Evolutionary conservation across 2,113 vertebrate species (phyloP), one percentile per base, ranked within the genome.

Genomic region (mouse (Mus musculus)): DNA sequence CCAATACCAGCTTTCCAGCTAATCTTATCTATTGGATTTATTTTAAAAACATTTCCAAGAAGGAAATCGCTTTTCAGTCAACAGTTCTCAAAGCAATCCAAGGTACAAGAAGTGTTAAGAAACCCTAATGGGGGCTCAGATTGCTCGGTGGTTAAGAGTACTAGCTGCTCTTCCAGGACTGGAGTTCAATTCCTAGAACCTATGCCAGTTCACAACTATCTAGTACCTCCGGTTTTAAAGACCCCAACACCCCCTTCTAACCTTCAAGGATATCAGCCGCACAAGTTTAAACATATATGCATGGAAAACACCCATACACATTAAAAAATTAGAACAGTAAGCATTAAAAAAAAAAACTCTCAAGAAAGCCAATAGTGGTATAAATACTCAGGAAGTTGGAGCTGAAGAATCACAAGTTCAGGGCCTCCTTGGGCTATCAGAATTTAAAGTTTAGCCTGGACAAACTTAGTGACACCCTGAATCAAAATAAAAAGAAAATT

Each of bases 41-140:
- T 42, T 77, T 82, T 77, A 42, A 39, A 92, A 93, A 67, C 39
- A 67, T 75, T 71, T 87, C 19, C 36, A 90, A 69, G 80, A 90
- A 26, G 72, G 16, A 36, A 42, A 63, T n/a, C 12, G 22, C 39
- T 28, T 82, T 87, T 96, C 65, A 75, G 13, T 61, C 90, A 24
- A 33, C 20, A 93, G 36, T 42, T 67, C 36, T 81, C 14, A 33
- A 69, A 94, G 49, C 9, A 59, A 33, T 56, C 26, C 39, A 77
- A 11, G 13, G 82, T 46, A 82, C 52, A 73, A 42, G 52, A 77
- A 87, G 24, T 19, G 16, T 56, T 72, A 81, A 91, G 39, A 80
- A 89, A 16, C 20, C n/a, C 56, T 71, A 33, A 42, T 0, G 4
- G 33, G 22, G 3, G n/a, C 22, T 39, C 22, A 73, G 46, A 71